Conservation (phyloP, 2,113 vertebrate species). For the Hemiscyllium ocellatum region DNA sequence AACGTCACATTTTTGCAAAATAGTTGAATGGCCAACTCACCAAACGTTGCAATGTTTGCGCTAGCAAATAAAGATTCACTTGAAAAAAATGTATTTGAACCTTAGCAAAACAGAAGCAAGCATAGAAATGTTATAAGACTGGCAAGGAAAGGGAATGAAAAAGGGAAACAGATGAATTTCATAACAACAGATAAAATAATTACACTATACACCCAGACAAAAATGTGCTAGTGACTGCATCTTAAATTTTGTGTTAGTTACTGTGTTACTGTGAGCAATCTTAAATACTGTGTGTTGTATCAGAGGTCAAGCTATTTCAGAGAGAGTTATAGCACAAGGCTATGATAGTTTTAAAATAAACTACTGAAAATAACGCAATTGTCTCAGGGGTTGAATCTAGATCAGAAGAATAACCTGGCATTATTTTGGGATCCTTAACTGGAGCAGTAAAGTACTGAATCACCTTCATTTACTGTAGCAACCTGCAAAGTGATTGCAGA, state of each 20-base stretch:
- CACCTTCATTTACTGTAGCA: constrained; percentile 21
- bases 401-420: background rate
- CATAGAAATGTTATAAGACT: background rate
- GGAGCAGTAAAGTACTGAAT: constrained; percentile 21
- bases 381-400: constrained; percentile 34
- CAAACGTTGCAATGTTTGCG: background rate
- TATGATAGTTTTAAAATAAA: constrained; percentile 28
- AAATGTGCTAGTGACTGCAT: background rate
- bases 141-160: background rate
- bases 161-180: background rate
- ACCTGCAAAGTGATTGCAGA: background rate
- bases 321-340: constrained; percentile 13
- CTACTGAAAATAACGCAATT: constrained; percentile 4
- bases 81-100: background rate
- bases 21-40: background rate
- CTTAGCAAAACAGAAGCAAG: background rate
- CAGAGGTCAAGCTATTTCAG: constrained; percentile 17
- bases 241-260: background rate
- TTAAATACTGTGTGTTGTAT: background rate
- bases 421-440: constrained; percentile 34
- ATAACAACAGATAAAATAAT: background rate
- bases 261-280: background rate
- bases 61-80: background rate
- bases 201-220: background rate
- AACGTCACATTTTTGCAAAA: background rate